Evolutionary conservation across 2,113 vertebrate genomes (phyloP), one percentile per base, ranked within the genome.

Genomic region (Progne subis): DNA sequence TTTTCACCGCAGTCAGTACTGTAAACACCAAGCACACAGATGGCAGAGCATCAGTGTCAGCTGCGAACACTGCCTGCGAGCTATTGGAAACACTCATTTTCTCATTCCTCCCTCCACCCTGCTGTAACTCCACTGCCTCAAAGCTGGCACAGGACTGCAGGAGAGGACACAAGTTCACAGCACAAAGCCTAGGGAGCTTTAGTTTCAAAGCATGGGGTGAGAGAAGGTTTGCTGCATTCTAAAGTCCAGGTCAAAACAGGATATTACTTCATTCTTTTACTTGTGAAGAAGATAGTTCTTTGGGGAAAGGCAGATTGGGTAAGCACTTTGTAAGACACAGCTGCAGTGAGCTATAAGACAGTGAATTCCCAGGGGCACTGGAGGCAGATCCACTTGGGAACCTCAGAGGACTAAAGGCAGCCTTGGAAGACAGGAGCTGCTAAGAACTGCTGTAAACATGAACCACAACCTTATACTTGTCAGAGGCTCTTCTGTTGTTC

Each of bases 1-100:
- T 92, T 69, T 68, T 72, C 18, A 0, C 31, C 2, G 0, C 65
- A 93, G 71, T 49, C 80, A 74, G 71, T 86, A 18, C 90, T 82
- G 74, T 82, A 79, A 96, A 75, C 69, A 91, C 39, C 77, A 81
- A 86, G 85, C 32, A 80, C 86, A 59, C 87, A 94, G 94, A 96
- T 94, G 95, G 88, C 81, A 91, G 46, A 89, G 55, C 65, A 82
- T 44, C 65, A 11, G 78, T 9, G 2, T 92, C 92, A 96, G 92
- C 95, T 94, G 82, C 0, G 1, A 90, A 52, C 11, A 0, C 61
- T 87, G 94, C 88, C 95, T 89, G 43, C 44, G 8, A 94, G 88
- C 81, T 76, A 39, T 15, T 86, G 74, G 53, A 96, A 94, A 65
- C 59, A 20, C 26, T 86, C 28, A 3, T 95, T 70, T 88, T 49